These are phyloP conservation scores for Pammene fasciana DNA, from an alignment of 2,888 invertebrate species.

Conservation along the genomic window DNA sequence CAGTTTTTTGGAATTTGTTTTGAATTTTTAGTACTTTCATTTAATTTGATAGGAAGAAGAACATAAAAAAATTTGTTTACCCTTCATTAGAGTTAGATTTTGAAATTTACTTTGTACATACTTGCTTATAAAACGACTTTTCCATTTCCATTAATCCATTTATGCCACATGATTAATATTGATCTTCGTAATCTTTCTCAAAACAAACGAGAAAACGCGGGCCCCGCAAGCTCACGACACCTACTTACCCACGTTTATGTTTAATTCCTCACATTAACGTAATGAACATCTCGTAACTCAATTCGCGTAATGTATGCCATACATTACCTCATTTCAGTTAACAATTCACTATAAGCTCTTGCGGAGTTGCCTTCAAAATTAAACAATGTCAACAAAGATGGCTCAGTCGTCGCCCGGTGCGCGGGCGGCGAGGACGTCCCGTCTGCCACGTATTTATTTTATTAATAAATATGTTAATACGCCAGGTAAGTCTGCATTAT, in stretches of 20 bases:
- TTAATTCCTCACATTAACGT: slow-evolving; percentile 75
- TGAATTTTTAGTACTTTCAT: background rate
- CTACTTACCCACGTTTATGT: slow-evolving; percentile 58
- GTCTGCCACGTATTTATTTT: slow-evolving; percentile 73
- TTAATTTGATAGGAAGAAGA: background rate
- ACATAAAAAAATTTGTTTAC: too few species aligned
- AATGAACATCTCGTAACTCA: slow-evolving; percentile 79
- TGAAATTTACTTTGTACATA: too few species aligned
- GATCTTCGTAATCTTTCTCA: background rate
- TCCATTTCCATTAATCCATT: too few species aligned
- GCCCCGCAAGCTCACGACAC: slow-evolving; percentile 10
- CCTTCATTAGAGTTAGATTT: too few species aligned
- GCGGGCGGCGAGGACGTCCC: slow-evolving; percentile 65
- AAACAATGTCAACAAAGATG: slow-evolving; percentile 67
- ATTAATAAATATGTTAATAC: slow-evolving; percentile 84
- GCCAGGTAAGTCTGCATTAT: slow-evolving; percentile 82
- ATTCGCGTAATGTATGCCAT: slow-evolving; percentile 82
- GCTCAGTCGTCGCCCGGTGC: slow-evolving; percentile 58
- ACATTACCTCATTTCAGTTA: slow-evolving; percentile 75
- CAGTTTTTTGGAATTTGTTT: background rate
- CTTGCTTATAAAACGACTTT: too few species aligned
- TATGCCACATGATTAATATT: too few species aligned
- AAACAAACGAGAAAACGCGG: slow-evolving; percentile 10
- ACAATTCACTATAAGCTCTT: slow-evolving; percentile 69
- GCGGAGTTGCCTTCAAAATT: slow-evolving; percentile 61